Evolutionary conservation across 2,888 invertebrate genomes (phyloP).

Genomic region (Atethmia centrago): DNA sequence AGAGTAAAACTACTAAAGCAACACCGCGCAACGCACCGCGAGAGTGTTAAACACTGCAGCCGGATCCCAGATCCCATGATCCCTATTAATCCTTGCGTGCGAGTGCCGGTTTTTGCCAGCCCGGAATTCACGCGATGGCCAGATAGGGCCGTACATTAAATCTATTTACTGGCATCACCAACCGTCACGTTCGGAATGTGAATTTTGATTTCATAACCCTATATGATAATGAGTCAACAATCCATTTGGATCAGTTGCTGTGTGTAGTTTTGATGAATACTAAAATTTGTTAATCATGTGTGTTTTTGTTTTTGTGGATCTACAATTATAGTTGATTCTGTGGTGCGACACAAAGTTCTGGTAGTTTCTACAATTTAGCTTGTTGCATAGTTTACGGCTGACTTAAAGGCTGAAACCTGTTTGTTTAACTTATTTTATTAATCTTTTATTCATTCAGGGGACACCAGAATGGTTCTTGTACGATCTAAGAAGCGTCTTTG

Average conservation of each 20-base stretch:
- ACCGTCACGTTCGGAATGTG: slow-evolving; percentile 57
- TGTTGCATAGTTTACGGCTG: too few species aligned
- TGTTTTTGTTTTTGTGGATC: slow-evolving; percentile 27
- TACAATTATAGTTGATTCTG: not conserved
- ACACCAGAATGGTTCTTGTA: not conserved
- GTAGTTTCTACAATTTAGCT: too few species aligned
- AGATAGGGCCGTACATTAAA: slow-evolving; percentile 73
- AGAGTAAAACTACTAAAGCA: slow-evolving; percentile 39
- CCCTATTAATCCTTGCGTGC: slow-evolving; percentile 74
- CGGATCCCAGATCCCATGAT: slow-evolving; percentile 59
- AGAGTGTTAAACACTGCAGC: slow-evolving; percentile 65
- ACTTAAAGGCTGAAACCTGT: too few species aligned
- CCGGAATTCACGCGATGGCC: slow-evolving; percentile 71
- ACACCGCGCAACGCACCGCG: slow-evolving; percentile 11
- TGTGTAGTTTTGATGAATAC: slow-evolving; percentile 20
- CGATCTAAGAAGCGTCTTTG: not conserved
- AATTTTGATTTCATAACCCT: slow-evolving; percentile 63
- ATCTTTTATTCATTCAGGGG: not conserved
- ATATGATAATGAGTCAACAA: slow-evolving; percentile 60
- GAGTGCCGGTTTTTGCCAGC: slow-evolving; percentile 74
- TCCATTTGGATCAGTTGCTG: slow-evolving; percentile 29
- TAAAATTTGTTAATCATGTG: slow-evolving; percentile 20
- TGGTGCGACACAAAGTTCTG: too few species aligned
- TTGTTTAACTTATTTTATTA: not conserved
- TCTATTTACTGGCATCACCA: slow-evolving; percentile 48